Conservation (phyloP, 1,140 invertebrate genomes). For the Xylocopa sonorina region DNA sequence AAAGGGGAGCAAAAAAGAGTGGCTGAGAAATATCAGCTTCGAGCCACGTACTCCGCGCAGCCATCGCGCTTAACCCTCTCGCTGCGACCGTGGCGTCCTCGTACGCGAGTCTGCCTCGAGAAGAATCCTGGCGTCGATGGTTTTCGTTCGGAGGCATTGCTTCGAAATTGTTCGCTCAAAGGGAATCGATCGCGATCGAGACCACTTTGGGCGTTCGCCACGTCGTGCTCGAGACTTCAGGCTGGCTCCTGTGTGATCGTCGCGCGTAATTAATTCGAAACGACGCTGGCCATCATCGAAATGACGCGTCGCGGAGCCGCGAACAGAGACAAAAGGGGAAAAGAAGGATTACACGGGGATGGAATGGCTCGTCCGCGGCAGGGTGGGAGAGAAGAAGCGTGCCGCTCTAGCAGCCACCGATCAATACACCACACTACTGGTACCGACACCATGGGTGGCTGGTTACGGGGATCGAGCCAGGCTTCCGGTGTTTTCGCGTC, state of each 20-base stretch:
- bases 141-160: no score
- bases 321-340: not conserved
- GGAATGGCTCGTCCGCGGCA: not conserved
- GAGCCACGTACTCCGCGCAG: not conserved
- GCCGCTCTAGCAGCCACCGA: constrained; percentile 59
- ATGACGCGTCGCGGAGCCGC: constrained; percentile 1
- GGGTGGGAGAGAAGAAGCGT: constrained; percentile 23
- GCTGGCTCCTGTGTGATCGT: not conserved
- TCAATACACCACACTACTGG: constrained; percentile 69
- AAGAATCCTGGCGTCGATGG: no score
- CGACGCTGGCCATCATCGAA: constrained; percentile 17
- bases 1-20: constrained; percentile 11
- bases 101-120: no score
- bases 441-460: constrained; percentile 58
- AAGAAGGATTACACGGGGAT: constrained; percentile 25
- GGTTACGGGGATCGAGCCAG: constrained; percentile 25
- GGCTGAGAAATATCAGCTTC: constrained; percentile 27
- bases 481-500: constrained; percentile 13
- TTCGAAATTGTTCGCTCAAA: no score
- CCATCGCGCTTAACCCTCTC: not conserved
- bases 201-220: no score
- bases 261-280: constrained; percentile 26
- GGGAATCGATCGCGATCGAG: no score
- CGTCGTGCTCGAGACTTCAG: not conserved
- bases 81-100: not conserved